phyloP scores from a whole-genome alignment of 2,797 vertebrate species.

The Neosalanx taihuensis region DNA sequence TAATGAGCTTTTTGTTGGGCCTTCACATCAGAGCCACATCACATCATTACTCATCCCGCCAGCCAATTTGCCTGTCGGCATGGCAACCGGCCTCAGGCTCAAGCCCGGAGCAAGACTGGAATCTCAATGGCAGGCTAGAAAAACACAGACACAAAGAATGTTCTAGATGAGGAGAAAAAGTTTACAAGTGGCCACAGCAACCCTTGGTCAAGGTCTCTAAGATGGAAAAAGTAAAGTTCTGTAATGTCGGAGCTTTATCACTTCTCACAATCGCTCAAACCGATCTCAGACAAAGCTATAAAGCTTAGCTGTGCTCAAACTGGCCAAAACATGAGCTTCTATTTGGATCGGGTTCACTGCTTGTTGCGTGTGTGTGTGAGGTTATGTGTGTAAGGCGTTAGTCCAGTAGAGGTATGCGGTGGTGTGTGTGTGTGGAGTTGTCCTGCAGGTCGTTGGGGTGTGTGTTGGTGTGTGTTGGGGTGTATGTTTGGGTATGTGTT shows the following conservation, averaged over 20 bases:
- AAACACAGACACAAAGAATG: conserved; percentile 62
- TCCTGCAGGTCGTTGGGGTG: conserved; percentile 33
- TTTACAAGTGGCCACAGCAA: conserved; percentile 59
- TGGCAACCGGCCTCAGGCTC: conserved; percentile 74
- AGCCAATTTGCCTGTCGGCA: conserved; percentile 79
- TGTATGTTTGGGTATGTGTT: conserved; percentile 7
- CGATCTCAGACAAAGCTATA: not conserved
- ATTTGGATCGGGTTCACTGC: not conserved
- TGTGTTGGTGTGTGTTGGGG: too few species aligned
- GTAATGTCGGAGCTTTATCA: too few species aligned
- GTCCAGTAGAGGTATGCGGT: conserved; percentile 53
- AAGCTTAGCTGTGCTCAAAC: not conserved
- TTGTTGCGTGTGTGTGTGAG: conserved; percentile 42
- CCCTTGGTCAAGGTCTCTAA: conserved; percentile 37
- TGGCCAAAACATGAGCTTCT: not conserved
- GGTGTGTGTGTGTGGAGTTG: conserved; percentile 41
- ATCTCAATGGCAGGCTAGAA: conserved; percentile 71
- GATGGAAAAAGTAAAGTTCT: conserved; percentile 1
- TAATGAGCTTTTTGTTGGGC: conserved; percentile 84
- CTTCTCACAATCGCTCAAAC: not conserved
- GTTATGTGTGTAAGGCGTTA: not conserved
- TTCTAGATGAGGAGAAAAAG: conserved; percentile 59
- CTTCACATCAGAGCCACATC: conserved; percentile 75
- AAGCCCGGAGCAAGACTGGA: conserved; percentile 76
- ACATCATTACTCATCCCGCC: conserved; percentile 82